These are phyloP conservation scores for Drosophila melanogaster DNA, from an alignment of 1,140 invertebrate genomes.

Conservation along the genomic window DNA sequence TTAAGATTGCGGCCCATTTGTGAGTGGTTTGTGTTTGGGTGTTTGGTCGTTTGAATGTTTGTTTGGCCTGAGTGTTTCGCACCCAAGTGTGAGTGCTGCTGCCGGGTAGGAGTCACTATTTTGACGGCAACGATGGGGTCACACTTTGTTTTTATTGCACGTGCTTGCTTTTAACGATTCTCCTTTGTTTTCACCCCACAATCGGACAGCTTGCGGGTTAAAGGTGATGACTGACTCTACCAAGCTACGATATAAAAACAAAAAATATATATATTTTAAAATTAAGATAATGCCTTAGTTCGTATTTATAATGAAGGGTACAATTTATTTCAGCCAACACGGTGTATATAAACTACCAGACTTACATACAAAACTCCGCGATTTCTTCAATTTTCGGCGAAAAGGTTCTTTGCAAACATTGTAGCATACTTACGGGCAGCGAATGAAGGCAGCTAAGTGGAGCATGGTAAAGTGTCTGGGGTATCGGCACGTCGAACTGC, in stretches of 20 bases:
- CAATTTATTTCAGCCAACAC: too few relatives aligned
- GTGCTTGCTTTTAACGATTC: conserved; percentile 61
- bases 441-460: neutral
- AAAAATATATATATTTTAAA: too few relatives aligned
- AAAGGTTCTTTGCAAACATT: neutral
- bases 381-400: neutral
- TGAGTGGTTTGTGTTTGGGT: neutral
- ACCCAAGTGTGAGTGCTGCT: conserved; percentile 10
- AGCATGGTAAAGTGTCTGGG: conserved; percentile 1
- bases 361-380: neutral
- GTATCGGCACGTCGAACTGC: conserved; percentile 32
- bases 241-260: neutral
- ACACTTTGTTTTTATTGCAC: conserved; percentile 76
- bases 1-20: conserved; percentile 55
- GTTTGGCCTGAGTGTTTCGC: conserved; percentile 9
- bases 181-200: conserved; percentile 28
- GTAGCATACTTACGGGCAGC: conserved; percentile 17
- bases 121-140: conserved; percentile 37
- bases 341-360: too few relatives aligned
- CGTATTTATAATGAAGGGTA: neutral
- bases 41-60: neutral
- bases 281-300: neutral
- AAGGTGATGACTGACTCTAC: neutral
- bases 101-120: conserved; percentile 30
- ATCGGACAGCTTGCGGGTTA: conserved; percentile 1